A percentile compares a stretch with the other conserved stretches of the same genome.
Evolutionary conservation across 2,888 invertebrate species (phyloP).

Genomic region (Synergus japonicus): DNA sequence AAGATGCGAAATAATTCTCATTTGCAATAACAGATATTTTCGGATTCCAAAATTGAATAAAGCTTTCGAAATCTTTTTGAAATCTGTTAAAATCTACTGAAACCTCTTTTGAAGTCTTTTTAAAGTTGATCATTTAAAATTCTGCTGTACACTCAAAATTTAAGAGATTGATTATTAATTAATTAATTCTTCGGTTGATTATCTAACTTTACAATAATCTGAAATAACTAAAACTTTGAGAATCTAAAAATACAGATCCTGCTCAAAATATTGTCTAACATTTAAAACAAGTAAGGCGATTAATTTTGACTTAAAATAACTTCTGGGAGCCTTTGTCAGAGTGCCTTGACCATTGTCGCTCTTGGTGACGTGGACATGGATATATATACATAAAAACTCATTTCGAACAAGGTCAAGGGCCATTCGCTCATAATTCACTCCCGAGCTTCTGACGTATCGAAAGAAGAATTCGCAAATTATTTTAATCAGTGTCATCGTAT

Average conservation of each 20-base stretch:
- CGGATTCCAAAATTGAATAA: no score
- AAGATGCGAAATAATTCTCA: not conserved
- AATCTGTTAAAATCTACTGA: no score
- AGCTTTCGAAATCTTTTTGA: no score
- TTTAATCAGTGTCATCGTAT: not conserved
- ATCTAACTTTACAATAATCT: not conserved
- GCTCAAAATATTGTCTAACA: not conserved
- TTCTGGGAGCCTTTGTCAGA: not conserved
- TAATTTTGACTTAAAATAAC: not conserved
- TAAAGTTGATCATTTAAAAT: no score
- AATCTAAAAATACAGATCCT: not conserved
- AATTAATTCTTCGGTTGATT: no score
- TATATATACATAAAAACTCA: conserved; percentile 47
- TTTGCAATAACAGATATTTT: not conserved
- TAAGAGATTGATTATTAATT: no score
- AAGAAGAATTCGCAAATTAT: not conserved
- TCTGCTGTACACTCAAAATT: no score
- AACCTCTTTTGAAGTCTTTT: no score
- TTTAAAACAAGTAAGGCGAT: not conserved
- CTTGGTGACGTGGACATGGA: conserved; percentile 20
- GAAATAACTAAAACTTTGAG: not conserved
- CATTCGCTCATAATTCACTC: conserved; percentile 46
- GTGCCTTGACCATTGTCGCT: conserved; percentile 38
- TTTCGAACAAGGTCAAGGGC: conserved; percentile 54
- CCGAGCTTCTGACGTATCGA: conserved; percentile 10